A percentile compares a stretch with the other conserved stretches of the same genome.
phyloP scores from a whole-genome alignment of 1,140 invertebrate genomes.

The Drosophila elegans region DNA sequence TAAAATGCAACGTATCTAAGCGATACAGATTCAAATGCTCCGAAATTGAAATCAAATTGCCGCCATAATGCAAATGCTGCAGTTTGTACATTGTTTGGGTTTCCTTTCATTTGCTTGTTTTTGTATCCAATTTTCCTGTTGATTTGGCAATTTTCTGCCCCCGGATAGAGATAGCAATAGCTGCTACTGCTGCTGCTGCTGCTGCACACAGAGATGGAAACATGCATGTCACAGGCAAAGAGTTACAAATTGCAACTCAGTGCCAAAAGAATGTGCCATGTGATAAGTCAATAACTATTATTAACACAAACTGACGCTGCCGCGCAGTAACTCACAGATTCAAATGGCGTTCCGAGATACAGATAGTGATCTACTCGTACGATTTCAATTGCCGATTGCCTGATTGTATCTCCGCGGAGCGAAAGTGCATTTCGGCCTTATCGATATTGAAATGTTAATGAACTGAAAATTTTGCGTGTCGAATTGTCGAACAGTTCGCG shows the following conservation, averaged over 20 bases:
- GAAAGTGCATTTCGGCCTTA: slow-evolving; percentile 67
- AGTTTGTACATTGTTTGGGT: slow-evolving; percentile 38
- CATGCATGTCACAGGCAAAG: slow-evolving; percentile 56
- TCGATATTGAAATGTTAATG: slow-evolving; percentile 78
- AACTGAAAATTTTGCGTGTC: slow-evolving; percentile 80
- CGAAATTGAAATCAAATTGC: slow-evolving; percentile 71
- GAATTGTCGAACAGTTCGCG: slow-evolving; percentile 62
- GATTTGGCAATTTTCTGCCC: slow-evolving; percentile 61
- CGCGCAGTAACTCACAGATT: slow-evolving; percentile 22
- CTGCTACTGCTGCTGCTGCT: slow-evolving; percentile 7
- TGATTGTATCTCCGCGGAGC: slow-evolving; percentile 51
- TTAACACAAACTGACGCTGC: slow-evolving; percentile 45
- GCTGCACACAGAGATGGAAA: slow-evolving; percentile 26
- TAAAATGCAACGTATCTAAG: slow-evolving; percentile 43
- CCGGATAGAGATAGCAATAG: slow-evolving; percentile 6
- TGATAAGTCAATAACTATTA: slow-evolving; percentile 78
- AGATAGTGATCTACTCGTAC: slow-evolving; percentile 43
- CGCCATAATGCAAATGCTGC: slow-evolving; percentile 65
- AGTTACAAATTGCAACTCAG: slow-evolving; percentile 61
- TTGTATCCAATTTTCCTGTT: slow-evolving; percentile 57
- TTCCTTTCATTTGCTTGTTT: slow-evolving; percentile 40
- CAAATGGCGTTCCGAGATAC: slow-evolving; percentile 28
- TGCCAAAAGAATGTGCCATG: slow-evolving; percentile 69
- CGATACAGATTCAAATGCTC: slow-evolving; percentile 35
- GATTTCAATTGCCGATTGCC: slow-evolving; percentile 39